phyloP scores from a whole-genome alignment of 30 jellyfish, hydroid and myxozoan species.

The Calvadosia cruxmelitensis region DNA sequence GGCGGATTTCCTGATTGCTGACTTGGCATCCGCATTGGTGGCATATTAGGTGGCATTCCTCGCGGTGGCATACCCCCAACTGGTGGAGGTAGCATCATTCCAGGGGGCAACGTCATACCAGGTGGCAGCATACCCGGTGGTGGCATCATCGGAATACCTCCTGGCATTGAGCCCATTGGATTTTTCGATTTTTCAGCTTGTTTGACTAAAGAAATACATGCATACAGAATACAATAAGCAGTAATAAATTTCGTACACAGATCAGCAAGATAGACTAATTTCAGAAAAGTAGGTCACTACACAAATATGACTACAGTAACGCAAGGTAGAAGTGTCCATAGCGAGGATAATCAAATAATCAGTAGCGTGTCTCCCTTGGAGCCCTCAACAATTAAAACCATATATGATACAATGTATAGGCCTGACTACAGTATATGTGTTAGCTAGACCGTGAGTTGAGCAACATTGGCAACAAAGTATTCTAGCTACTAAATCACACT shows the following conservation, averaged over 20 bases:
- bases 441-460: too few relatives aligned
- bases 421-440: too few relatives aligned
- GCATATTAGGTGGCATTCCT: background rate
- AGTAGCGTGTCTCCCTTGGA: too few relatives aligned
- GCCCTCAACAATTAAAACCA: too few relatives aligned
- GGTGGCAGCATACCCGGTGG: conserved; percentile 89
- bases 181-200: conserved; percentile 82
- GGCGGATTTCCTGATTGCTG: background rate
- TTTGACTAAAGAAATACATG: conserved; percentile 44
- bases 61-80: background rate
- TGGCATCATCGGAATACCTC: conserved; percentile 56
- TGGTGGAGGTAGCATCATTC: conserved; percentile 67
- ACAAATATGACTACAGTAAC: too few relatives aligned
- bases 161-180: conserved; percentile 25
- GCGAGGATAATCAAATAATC: background rate
- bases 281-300: too few relatives aligned
- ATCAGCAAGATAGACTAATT: conserved; percentile 6
- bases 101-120: conserved; percentile 85
- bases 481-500: too few relatives aligned
- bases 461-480: too few relatives aligned
- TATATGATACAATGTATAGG: background rate
- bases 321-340: background rate
- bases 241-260: background rate
- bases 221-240: background rate
- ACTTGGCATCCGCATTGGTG: background rate